Percentiles rank a stretch among this genome's conserved stretches.
phyloP scores from a whole-genome alignment of 30 jellyfish, hydroid and myxozoan species.

The Aurelia coerulea region DNA sequence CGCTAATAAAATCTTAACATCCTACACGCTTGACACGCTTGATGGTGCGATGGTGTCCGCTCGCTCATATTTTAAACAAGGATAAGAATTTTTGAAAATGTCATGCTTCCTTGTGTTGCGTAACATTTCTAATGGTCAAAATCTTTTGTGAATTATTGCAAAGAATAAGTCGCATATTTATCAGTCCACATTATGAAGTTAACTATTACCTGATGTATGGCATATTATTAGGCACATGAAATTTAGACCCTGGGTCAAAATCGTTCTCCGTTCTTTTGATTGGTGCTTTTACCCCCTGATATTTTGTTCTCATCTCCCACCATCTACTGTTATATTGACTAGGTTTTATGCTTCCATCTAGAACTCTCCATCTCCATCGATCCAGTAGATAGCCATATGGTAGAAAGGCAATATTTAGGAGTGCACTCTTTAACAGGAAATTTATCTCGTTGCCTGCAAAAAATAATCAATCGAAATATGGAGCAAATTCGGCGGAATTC shows the following conservation, averaged over 20 bases:
- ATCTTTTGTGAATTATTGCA: too few relatives aligned
- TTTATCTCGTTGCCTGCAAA: constrained; percentile 69
- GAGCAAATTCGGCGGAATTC: too few relatives aligned
- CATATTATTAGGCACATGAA: constrained; percentile 87
- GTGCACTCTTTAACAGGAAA: constrained; percentile 85
- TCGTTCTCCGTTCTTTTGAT: constrained; percentile 65
- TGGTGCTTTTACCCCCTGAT: constrained; percentile 88
- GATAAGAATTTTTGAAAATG: too few relatives aligned
- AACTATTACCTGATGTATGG: constrained; percentile 83
- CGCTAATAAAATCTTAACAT: too few relatives aligned
- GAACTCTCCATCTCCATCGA: constrained; percentile 93
- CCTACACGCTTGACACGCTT: too few relatives aligned
- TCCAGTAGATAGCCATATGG: constrained; percentile 95
- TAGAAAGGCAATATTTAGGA: constrained; percentile 78
- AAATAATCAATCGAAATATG: neutral
- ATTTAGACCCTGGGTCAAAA: constrained; percentile 97
- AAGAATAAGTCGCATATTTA: too few relatives aligned
- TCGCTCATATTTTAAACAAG: too few relatives aligned
- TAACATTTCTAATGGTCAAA: too few relatives aligned
- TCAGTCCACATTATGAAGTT: too few relatives aligned
- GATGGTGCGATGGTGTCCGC: too few relatives aligned
- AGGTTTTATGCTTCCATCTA: constrained; percentile 67
- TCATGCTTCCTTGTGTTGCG: too few relatives aligned
- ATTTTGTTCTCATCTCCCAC: constrained; percentile 91
- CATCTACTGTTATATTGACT: constrained; percentile 74